Conservation (phyloP, 1,140 invertebrate species). For the Aphelinus certus region DNA sequence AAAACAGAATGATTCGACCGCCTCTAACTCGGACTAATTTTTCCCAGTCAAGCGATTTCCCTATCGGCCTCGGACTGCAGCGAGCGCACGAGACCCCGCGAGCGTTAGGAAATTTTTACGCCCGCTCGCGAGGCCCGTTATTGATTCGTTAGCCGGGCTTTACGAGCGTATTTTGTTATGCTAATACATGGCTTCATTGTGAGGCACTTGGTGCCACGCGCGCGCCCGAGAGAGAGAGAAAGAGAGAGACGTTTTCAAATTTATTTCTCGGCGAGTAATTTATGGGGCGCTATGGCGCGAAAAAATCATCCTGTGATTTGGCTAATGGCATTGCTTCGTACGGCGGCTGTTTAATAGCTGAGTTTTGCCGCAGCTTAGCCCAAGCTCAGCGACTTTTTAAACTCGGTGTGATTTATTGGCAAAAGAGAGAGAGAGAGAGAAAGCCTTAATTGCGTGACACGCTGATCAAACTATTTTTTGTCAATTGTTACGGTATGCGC, state of each 20-base stretch:
- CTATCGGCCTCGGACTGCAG: no score
- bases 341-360: background rate
- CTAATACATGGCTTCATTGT: conserved; percentile 6
- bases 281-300: conserved; percentile 23
- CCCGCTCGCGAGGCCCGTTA: background rate
- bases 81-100: background rate
- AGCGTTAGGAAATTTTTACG: conserved; percentile 13
- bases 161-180: conserved; percentile 20
- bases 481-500: no score
- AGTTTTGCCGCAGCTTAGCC: no score
- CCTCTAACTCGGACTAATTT: no score
- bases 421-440: no score
- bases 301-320: conserved; percentile 5
- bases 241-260: conserved; percentile 3
- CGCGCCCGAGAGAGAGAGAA: no score
- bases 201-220: background rate
- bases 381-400: no score
- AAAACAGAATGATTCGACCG: no score
- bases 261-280: conserved; percentile 19
- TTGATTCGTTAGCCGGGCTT: conserved; percentile 20
- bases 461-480: no score
- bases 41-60: no score
- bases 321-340: conserved; percentile 10
- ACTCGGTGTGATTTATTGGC: no score
- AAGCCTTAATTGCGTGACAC: no score